These are phyloP conservation scores for Caloenas nicobarica DNA, from an alignment of 2,113 vertebrate species.

Conservation along the genomic window DNA sequence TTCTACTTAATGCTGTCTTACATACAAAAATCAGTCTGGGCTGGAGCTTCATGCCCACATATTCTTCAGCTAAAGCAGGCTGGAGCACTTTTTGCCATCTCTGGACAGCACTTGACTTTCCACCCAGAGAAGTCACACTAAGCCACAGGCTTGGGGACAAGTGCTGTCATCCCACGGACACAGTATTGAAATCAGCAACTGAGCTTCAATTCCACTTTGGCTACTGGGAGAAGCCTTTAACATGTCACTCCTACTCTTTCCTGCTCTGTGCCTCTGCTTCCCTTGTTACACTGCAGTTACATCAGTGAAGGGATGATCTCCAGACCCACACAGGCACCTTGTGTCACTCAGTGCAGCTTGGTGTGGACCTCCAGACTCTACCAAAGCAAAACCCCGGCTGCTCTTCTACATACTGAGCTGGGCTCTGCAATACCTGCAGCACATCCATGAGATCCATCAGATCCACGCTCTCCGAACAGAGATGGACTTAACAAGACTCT, in stretches of 20 bases:
- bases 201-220: not conserved
- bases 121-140: not conserved
- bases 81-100: not conserved
- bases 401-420: accelerated
- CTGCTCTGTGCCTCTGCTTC: not conserved
- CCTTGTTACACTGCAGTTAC: not conserved
- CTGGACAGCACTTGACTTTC: not conserved
- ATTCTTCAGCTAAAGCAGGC: not conserved
- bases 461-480: not conserved
- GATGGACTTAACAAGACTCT: not conserved
- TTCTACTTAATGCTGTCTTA: not conserved
- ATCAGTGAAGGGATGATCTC: not conserved
- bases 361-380: not conserved
- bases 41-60: not conserved
- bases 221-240: not conserved
- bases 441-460: accelerated
- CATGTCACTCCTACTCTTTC: not conserved
- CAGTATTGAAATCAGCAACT: not conserved
- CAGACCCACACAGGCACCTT: not conserved
- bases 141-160: not conserved
- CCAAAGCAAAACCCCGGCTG: not conserved
- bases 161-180: not conserved
- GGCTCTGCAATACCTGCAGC: not conserved
- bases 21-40: not conserved
- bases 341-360: accelerated